Percentiles rank a stretch among this genome's conserved stretches.
Evolutionary conservation across 2,888 invertebrate genomes (phyloP).

Genomic region (Choreutis nemorana): DNA sequence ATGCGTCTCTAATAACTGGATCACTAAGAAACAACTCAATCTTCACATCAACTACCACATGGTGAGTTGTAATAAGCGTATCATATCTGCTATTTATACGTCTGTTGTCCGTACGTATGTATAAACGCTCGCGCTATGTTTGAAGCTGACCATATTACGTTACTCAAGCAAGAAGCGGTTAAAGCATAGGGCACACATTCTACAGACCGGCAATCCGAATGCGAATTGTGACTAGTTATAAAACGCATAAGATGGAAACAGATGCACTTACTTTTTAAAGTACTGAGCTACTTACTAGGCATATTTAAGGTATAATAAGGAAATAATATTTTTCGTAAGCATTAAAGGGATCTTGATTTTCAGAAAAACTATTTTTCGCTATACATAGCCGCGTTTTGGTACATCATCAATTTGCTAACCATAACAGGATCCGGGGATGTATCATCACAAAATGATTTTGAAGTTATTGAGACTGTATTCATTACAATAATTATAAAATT

Average conservation of each 20-base stretch:
- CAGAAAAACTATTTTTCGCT: conserved; percentile 43
- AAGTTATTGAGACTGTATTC: conserved; percentile 54
- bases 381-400: conserved; percentile 56
- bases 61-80: no score
- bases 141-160: no score
- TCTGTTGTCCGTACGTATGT: no score
- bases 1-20: conserved; percentile 48
- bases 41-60: conserved; percentile 36
- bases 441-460: conserved; percentile 45
- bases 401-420: conserved; percentile 55
- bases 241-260: no score
- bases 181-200: no score
- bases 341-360: conserved; percentile 9
- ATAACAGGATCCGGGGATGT: conserved; percentile 63
- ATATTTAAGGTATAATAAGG: background rate
- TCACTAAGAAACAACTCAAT: conserved; percentile 44
- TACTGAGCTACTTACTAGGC: no score
- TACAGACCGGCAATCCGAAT: no score
- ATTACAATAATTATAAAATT: conserved; percentile 57
- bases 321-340: background rate
- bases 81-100: no score
- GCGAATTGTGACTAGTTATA: no score
- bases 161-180: no score
- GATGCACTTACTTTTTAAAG: no score
- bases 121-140: no score